Evolutionary conservation across 1,140 invertebrate genomes (phyloP), one percentile per base, ranked within the genome.

Genomic region (Scaptomyza graminum): DNA sequence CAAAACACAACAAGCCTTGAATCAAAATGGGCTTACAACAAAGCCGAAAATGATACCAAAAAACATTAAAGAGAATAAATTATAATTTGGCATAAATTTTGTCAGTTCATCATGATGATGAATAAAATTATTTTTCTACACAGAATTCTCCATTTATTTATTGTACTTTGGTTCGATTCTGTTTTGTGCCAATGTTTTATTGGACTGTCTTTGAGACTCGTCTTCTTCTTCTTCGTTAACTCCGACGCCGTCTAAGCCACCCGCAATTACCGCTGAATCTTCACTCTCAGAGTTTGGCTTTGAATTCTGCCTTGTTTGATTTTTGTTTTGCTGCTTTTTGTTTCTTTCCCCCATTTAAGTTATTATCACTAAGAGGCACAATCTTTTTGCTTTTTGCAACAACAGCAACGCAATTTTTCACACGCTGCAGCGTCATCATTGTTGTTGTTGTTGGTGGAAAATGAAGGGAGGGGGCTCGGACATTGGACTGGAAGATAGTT

Each of bases 11-110:
- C 60, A 50, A 47, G 39, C 41, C 55, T 8, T 66, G 69, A 59
- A 72, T 72, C 60, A 59, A 55, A 72, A 71, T 71, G 54, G 61
- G 56, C 49, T 28, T 64, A 46, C 37, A 41, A n/a, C 37, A 57
- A 31, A 31, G 41, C 22, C 41, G 13, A 44, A 46, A 31, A 9
- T 34, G 8, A 22, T 55, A 41, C 37, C 52, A 55, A 41, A 55
- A 4, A 55, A 34, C 1, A 34, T 3, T 3, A 34, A 34, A 5
- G 28, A 31, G 7, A 31, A 31, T 1, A 31, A 31, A 31, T 31
- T 31, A 6, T 6, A 31, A n/a, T 12, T 54, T 52, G 50, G 9
- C 3, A 12, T 37, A 37, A 37, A 2, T 41, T 8, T n/a, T 34
- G 31, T 34, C 31, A 34, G 31, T 1, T 34, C 31, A 34, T 34